Conservation (phyloP, 2,797 vertebrate species). For the Neosalanx taihuensis region DNA sequence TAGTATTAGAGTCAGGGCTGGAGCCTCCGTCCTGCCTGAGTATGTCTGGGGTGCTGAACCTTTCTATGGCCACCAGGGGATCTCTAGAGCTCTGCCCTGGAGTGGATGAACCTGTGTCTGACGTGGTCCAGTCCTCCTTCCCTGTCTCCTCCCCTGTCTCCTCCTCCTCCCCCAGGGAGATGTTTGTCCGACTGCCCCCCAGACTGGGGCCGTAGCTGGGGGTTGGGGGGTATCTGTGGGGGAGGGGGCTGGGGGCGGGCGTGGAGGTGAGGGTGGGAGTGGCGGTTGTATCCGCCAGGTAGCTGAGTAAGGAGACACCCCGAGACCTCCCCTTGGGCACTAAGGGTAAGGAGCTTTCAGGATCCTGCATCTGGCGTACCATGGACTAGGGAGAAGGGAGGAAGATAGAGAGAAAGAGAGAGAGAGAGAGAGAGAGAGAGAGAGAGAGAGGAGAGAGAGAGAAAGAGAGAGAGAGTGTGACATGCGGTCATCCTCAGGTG, state of each 20-base stretch:
- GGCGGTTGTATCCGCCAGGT: constrained; percentile 69
- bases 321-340: constrained; percentile 55
- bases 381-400: constrained; percentile 65
- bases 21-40: constrained; percentile 57
- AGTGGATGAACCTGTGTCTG: constrained; percentile 21
- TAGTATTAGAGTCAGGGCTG: constrained; percentile 15
- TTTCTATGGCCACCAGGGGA: constrained; percentile 40
- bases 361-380: constrained; percentile 73
- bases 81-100: constrained; percentile 41
- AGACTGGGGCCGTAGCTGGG: constrained; percentile 46
- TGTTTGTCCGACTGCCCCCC: constrained; percentile 56
- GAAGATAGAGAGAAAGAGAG: constrained; percentile 13
- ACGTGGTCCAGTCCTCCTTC: constrained; percentile 45
- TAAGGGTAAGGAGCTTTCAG: constrained; percentile 63
- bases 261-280: background rate
- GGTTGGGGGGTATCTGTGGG: constrained; percentile 35
- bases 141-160: constrained; percentile 28
- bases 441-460: constrained; percentile 8
- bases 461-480: background rate
- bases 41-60: constrained; percentile 75
- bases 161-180: constrained; percentile 51
- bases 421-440: background rate
- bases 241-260: constrained; percentile 23
- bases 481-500: constrained; percentile 4
- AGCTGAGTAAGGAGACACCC: constrained; percentile 81